Base-by-base conservation (phyloP, 1,140 invertebrate genomes). In the Drosophila biarmipes region DNA sequence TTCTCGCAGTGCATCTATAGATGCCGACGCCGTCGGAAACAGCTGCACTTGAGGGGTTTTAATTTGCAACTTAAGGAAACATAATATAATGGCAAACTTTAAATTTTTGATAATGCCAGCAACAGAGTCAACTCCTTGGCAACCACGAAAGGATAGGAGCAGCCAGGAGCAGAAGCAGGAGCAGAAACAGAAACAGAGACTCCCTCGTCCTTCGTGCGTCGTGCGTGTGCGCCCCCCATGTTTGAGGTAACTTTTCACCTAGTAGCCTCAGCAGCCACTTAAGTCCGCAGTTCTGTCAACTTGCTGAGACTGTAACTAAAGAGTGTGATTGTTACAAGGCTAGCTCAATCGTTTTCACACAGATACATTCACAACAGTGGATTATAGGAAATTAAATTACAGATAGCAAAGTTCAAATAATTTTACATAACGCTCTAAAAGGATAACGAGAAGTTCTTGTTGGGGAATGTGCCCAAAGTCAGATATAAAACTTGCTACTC, bases 101-200 rank as follows among this genome's bases (percentile, higher is more conserved):
- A 87, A 86, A 80, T 81, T 87, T 87, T 87, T 87, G 82, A 86
- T 86, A 87, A 81, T 81, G 78, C 78, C 73, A 69, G 52, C 55
- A 57, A 38, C 80, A 76, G 76, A 69, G 40, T 69, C 64, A 69
- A 69, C 49, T 69, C 49, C 49, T 24, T 64, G 63, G 64, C 66
- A 69, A 46, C 62, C 66, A 46, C 40, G 7, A 17, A 61, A 61
- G 58, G 35, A 40, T 58, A 61, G 40, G 31, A 19, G n/a, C n/a
- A n/a, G n/a, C n/a, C n/a, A 8, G 17, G 12, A n/a, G 29, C 17
- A 21, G 38, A 24, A 31, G 61, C 11, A n/a, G n/a, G n/a, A n/a
- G n/a, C 24, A 6, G 45, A 14, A 19, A 17, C 29, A 40, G 35
- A 38, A 29, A 5, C 14, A 24, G 11, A 34, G 37, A 27, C 15